These are phyloP conservation scores for Epinephelus fuscoguttatus DNA, from an alignment of 2,113 vertebrate genomes.

Conservation along the genomic window DNA sequence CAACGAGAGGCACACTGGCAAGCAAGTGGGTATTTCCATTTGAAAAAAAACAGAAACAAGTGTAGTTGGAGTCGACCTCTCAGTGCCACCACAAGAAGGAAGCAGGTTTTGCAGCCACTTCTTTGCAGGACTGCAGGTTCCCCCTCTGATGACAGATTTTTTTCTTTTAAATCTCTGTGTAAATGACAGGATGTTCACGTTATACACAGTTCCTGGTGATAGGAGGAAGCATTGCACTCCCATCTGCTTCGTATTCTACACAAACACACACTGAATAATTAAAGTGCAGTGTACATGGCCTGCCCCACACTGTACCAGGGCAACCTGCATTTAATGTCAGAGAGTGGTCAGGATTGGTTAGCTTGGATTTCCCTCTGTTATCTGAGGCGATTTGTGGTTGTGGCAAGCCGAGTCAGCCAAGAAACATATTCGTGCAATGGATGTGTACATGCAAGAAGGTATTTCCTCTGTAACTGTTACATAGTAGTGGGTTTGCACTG, in stretches of 20 bases:
- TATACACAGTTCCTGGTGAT: neutral
- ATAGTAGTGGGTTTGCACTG: neutral
- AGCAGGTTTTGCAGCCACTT: conserved; percentile 14
- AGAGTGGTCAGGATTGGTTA: conserved; percentile 18
- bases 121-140: conserved; percentile 33
- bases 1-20: no score
- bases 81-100: conserved; percentile 7
- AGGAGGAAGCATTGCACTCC: neutral
- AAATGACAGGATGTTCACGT: conserved; percentile 3
- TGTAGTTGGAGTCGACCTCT: no score
- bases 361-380: conserved; percentile 26
- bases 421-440: conserved; percentile 16
- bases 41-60: no score
- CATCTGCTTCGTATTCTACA: conserved; percentile 1
- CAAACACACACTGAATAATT: neutral
- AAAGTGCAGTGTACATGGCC: neutral
- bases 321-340: conserved; percentile 24
- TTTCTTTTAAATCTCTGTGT: neutral
- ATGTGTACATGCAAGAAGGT: conserved; percentile 14
- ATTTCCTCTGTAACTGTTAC: conserved; percentile 21
- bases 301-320: neutral
- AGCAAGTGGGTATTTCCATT: no score
- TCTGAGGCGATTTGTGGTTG: conserved; percentile 39
- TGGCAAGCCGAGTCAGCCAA: conserved; percentile 15
- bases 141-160: neutral